Evolutionary conservation across 2,113 vertebrate genomes (phyloP).

Genomic region (Dolichotis patagonum): DNA sequence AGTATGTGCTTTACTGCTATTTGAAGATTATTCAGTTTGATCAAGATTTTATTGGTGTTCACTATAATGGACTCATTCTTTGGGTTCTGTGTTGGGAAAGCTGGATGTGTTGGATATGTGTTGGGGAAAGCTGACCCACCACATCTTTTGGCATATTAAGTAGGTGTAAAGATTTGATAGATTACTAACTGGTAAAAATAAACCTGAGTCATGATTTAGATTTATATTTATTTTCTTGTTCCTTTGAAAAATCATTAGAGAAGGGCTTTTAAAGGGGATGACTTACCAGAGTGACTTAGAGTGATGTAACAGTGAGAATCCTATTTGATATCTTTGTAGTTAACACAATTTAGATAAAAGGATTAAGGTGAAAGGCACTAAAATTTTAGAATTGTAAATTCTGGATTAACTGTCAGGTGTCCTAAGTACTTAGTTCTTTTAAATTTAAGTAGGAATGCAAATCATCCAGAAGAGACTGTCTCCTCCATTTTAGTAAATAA

Average conservation of each 20-base stretch:
- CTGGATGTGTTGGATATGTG: not conserved
- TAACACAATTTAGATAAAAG: not conserved
- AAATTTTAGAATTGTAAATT: not conserved
- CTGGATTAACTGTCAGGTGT: not conserved
- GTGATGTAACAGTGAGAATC: not conserved
- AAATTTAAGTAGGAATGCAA: constrained; percentile 19
- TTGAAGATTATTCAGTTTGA: constrained; percentile 79
- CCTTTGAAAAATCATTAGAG: constrained; percentile 27
- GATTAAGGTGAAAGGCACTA: not conserved
- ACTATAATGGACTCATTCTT: constrained; percentile 77
- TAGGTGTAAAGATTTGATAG: constrained; percentile 67
- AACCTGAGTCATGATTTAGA: constrained; percentile 37
- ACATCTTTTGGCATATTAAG: constrained; percentile 64
- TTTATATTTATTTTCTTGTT: constrained; percentile 53
- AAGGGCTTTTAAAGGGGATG: constrained; percentile 57
- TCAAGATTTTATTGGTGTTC: constrained; percentile 76
- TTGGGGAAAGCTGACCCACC: constrained; percentile 56
- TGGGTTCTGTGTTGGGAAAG: too few species aligned
- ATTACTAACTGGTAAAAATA: constrained; percentile 53
- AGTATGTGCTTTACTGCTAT: constrained; percentile 64
- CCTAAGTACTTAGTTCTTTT: not conserved
- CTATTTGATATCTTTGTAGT: constrained; percentile 16
- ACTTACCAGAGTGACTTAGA: constrained; percentile 23
- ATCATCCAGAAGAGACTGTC: not conserved
- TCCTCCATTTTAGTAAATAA: constrained; percentile 27